phyloP scores from a whole-genome alignment of 2,113 vertebrate species.

The Poicephalus meyeri region DNA sequence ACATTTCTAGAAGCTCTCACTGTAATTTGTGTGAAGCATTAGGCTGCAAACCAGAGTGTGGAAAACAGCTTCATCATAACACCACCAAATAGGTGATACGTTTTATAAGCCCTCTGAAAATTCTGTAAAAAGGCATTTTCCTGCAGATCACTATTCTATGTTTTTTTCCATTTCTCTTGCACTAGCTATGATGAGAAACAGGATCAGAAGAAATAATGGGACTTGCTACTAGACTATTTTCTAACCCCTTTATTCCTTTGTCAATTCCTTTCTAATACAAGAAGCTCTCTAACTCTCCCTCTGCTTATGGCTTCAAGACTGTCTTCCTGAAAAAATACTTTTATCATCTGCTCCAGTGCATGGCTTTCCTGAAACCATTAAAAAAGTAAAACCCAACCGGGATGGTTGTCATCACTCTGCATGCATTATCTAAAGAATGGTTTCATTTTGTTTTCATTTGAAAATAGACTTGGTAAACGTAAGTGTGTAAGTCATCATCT shows the following conservation, averaged over 20 bases:
- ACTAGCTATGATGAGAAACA: background rate
- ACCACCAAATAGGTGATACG: background rate
- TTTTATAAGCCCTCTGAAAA: background rate
- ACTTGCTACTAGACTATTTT: background rate
- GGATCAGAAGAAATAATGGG: background rate
- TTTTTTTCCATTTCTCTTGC: background rate
- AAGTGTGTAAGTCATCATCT: rapidly evolving
- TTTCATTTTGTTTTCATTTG: background rate
- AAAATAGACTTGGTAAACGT: background rate
- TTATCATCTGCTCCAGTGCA: background rate
- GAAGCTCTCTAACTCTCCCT: background rate
- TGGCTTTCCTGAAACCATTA: background rate
- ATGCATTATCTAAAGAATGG: background rate
- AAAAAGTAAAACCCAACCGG: background rate
- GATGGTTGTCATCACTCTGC: background rate
- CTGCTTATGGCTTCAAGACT: background rate
- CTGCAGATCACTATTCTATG: background rate
- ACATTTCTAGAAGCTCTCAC: background rate
- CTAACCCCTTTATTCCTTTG: background rate
- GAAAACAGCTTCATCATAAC: background rate
- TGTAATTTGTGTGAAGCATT: background rate
- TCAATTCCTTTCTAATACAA: background rate
- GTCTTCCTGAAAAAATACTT: background rate
- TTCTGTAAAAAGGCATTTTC: background rate
- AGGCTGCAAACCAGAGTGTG: background rate